Base-by-base conservation (phyloP, 2,888 invertebrate species). In the Tholera decimalis region DNA sequence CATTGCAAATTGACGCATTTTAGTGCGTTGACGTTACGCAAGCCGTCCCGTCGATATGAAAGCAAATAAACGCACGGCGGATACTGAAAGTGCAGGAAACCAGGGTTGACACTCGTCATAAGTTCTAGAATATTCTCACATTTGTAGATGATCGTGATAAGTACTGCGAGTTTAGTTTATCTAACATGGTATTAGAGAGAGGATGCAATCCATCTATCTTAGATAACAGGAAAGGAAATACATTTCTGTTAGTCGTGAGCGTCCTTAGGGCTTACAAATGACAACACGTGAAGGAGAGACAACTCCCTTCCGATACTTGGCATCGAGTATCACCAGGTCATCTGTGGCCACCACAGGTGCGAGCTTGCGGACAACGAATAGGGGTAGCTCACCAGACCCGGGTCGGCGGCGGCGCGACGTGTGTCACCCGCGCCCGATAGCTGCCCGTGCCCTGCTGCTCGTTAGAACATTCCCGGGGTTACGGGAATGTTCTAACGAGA, bases 61-160 rank as follows among this genome's bases (percentile, higher is more conserved):
- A 90, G 88, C 89, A 89, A 89, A 91, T 88, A 87, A 88, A 88
- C 85, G 80, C 78, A 72, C 74, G 77, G 76, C 91, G 91, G 91
- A 92, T 91, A 89, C 85, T 85, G 88, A 79, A 73, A 85, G 83
- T 69, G 64, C 77, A 85, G 89, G 89, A 90, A 88, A 79, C 80
- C 78, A 91, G 91, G 92, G 92, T 55, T 91, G 88, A 22, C 83
- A 77, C 64, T 1, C 9, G 20, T n/a, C 13, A 43, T 22, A n/a
- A 9, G 6, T 46, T 64, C 37, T 37, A 41, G 22, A 60, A 53
- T 61, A 49, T 65, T 53, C 15, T 11, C 11, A 28, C 20, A 11
- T 46, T 9, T 33, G 9, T 33, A 50, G 24, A 46, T 44, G 18
- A 20, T 35, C 47, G 9, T 37, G 50, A 49, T 55, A 26, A 43